phyloP scores from a whole-genome alignment of 1,140 invertebrate genomes.

The Cherax destructor region DNA sequence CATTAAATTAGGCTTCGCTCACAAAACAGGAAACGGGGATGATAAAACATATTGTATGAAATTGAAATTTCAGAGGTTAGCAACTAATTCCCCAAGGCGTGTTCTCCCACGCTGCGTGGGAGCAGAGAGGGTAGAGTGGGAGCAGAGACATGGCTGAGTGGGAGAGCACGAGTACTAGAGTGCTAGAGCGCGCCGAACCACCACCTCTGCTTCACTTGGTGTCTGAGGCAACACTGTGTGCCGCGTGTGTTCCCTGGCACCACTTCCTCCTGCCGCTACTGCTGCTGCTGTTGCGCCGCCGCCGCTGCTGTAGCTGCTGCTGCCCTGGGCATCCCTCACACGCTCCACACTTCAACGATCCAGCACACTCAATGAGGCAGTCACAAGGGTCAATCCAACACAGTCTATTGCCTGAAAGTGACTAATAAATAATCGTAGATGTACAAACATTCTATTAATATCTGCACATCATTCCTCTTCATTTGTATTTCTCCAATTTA shows the following conservation, averaged over 20 bases:
- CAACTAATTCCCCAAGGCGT: not conserved
- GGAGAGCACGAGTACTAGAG: not conserved
- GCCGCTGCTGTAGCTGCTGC: not conserved
- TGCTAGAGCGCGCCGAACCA: not conserved
- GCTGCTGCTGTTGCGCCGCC: not conserved
- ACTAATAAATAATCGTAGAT: no score
- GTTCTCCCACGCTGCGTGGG: not conserved
- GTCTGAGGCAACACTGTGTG: not conserved
- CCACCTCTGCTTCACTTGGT: not conserved
- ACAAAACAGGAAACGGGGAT: not conserved
- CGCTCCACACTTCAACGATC: not conserved
- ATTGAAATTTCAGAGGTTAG: no score
- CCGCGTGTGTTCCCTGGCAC: not conserved
- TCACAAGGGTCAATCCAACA: not conserved
- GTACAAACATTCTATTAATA: no score
- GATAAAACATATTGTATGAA: no score
- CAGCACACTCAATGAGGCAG: not conserved
- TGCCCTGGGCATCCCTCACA: not conserved
- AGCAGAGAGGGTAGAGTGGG: not conserved
- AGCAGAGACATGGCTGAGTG: not conserved
- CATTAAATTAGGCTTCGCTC: not conserved
- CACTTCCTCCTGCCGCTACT: not conserved
- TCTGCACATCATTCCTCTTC: no score
- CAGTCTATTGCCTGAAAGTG: no score
- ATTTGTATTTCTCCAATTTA: no score